Percentiles rank a stretch among this genome's conserved stretches.
These are phyloP conservation scores for Xanthia icteritia DNA, from an alignment of 2,888 invertebrate species.

Conservation along the genomic window DNA sequence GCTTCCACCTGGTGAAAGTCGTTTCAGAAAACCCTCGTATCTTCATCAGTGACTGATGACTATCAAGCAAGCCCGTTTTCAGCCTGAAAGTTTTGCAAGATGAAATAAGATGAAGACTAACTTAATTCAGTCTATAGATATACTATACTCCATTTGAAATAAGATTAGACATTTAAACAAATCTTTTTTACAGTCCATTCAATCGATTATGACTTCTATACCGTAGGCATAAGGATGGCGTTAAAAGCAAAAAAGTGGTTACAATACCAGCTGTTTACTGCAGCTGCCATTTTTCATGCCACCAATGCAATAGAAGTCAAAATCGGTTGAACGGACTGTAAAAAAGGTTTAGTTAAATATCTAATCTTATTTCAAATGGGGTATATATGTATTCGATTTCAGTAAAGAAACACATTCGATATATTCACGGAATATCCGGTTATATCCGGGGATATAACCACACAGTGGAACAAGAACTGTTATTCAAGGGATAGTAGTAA, in stretches of 20 bases:
- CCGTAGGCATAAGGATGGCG: too few relatives aligned
- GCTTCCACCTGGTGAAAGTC: not conserved
- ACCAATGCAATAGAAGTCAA: too few relatives aligned
- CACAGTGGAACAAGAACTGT: slow-evolving; percentile 22
- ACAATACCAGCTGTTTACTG: too few relatives aligned
- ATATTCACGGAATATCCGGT: not conserved
- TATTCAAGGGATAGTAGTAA: slow-evolving; percentile 25
- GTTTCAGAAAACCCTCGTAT: not conserved
- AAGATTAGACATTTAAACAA: too few relatives aligned
- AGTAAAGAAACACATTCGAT: not conserved
- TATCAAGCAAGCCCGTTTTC: not conserved
- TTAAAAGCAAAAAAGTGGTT: too few relatives aligned
- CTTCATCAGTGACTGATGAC: not conserved
- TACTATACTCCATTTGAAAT: too few relatives aligned
- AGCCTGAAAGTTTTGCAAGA: not conserved
- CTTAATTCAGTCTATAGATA: not conserved
- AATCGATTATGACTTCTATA: too few relatives aligned
- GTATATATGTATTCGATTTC: not conserved
- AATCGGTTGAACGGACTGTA: too few relatives aligned
- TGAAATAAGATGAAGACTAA: not conserved
- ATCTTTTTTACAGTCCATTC: too few relatives aligned
- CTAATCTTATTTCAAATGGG: too few relatives aligned
- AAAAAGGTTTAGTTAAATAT: too few relatives aligned
- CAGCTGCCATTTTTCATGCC: too few relatives aligned
- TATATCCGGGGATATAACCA: not conserved